These are phyloP conservation scores for Sympetrum striolatum DNA, from an alignment of 2,888 invertebrate genomes.

Conservation along the genomic window DNA sequence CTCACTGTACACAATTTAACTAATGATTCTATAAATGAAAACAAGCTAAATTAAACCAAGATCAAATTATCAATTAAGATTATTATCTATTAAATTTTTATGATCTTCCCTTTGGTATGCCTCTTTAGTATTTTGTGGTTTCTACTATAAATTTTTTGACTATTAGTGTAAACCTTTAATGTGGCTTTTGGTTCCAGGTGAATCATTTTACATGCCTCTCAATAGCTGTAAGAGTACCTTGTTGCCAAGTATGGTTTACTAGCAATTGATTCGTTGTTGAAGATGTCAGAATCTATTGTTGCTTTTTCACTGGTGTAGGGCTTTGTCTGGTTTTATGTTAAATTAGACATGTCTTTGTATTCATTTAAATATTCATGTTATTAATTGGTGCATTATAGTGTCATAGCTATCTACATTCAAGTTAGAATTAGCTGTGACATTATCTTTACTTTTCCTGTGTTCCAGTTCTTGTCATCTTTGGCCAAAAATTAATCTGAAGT, in stretches of 20 bases:
- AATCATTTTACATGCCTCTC: too few species aligned
- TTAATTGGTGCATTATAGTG: background rate
- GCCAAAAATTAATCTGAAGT: background rate
- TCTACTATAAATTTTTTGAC: too few species aligned
- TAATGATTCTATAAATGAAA: too few species aligned
- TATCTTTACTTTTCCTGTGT: background rate
- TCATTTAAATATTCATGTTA: background rate
- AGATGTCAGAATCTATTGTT: background rate
- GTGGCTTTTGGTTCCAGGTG: background rate
- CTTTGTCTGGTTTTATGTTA: slow-evolving; percentile 6
- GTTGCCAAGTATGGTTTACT: too few species aligned
- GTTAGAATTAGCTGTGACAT: background rate
- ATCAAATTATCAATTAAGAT: too few species aligned
- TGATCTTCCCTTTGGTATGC: too few species aligned
- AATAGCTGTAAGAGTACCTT: too few species aligned
- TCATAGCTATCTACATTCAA: background rate
- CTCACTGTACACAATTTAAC: too few species aligned
- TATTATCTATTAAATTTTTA: too few species aligned
- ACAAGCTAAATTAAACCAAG: too few species aligned
- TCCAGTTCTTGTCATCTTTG: background rate
- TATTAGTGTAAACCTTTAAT: too few species aligned
- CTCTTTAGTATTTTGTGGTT: background rate
- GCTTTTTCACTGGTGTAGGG: slow-evolving; percentile 22
- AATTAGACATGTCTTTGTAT: slow-evolving; percentile 6
- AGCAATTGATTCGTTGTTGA: background rate